Conservation (phyloP, 2,797 vertebrate genomes). For the Coregonus suidteri region DNA sequence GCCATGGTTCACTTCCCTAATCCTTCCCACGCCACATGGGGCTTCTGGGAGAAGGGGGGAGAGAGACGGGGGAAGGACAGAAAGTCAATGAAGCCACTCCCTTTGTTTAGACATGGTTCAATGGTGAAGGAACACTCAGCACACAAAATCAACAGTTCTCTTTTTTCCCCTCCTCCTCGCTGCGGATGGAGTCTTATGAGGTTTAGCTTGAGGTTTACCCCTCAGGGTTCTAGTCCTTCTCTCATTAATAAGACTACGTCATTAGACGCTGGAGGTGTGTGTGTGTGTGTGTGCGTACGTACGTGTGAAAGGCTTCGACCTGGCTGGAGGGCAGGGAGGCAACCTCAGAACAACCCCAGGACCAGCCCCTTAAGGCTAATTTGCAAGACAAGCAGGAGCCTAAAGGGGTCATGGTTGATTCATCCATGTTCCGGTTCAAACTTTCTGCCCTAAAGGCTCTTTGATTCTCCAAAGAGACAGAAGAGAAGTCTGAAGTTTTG, state of each 20-base stretch:
- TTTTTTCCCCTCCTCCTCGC: neutral
- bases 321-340: slow-evolving; percentile 40
- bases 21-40: slow-evolving; percentile 12
- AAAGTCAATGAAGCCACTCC: slow-evolving; percentile 31
- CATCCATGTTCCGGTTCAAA: slow-evolving; percentile 35
- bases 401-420: slow-evolving; percentile 43
- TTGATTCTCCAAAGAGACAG: slow-evolving; percentile 40
- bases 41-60: neutral
- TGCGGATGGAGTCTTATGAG: neutral
- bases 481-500: slow-evolving; percentile 2
- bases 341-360: slow-evolving; percentile 12
- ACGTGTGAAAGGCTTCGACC: too few relatives aligned
- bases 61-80: neutral
- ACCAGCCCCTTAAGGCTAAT: slow-evolving; percentile 53
- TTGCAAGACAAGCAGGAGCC: slow-evolving; percentile 45
- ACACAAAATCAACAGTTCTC: neutral
- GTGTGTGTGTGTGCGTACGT: too few relatives aligned
- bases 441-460: slow-evolving; percentile 44
- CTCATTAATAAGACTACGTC: slow-evolving; percentile 48
- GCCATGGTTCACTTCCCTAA: slow-evolving; percentile 42
- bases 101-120: slow-evolving; percentile 25
- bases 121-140: slow-evolving; percentile 2
- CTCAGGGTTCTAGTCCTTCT: slow-evolving; percentile 14
- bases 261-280: slow-evolving; percentile 20
- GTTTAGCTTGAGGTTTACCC: slow-evolving; percentile 30